Percentiles rank a stretch among this genome's conserved stretches.
These are phyloP conservation scores for Tragelaphus scriptus DNA, from an alignment of 2,113 vertebrate genomes.

Conservation along the genomic window DNA sequence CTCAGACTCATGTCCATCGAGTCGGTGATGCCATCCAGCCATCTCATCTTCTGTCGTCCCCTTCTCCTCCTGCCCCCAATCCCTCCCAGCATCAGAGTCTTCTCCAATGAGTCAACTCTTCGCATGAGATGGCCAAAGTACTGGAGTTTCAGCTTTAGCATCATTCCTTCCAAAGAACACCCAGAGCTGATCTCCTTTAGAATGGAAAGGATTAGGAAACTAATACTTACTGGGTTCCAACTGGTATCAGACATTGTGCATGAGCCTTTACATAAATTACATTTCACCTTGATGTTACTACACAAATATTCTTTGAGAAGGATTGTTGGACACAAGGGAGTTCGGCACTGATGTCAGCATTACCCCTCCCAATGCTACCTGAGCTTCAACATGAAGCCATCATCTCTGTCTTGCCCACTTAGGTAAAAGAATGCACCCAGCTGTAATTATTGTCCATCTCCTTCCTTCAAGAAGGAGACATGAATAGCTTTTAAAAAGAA, in stretches of 20 bases:
- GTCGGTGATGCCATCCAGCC: too few species aligned
- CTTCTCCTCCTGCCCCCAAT: too few species aligned
- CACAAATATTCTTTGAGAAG: background rate
- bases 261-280: background rate
- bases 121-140: too few species aligned
- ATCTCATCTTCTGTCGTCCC: too few species aligned
- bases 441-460: background rate
- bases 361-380: fast-evolving
- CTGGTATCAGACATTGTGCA: background rate
- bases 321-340: background rate
- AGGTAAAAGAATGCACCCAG: background rate
- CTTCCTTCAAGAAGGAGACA: background rate
- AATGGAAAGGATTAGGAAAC: background rate
- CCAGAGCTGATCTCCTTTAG: too few species aligned
- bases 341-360: background rate
- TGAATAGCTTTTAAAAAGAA: background rate
- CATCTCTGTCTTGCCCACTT: background rate
- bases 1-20: too few species aligned
- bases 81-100: too few species aligned
- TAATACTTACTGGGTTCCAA: background rate
- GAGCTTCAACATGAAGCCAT: background rate
- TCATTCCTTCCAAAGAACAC: too few species aligned
- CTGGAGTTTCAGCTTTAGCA: too few species aligned
- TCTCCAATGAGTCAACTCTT: too few species aligned
- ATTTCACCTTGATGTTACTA: background rate